Percentiles rank a stretch among this genome's conserved stretches.
phyloP scores from a whole-genome alignment of 2,113 vertebrate genomes.

The Lipophrys pholis region DNA sequence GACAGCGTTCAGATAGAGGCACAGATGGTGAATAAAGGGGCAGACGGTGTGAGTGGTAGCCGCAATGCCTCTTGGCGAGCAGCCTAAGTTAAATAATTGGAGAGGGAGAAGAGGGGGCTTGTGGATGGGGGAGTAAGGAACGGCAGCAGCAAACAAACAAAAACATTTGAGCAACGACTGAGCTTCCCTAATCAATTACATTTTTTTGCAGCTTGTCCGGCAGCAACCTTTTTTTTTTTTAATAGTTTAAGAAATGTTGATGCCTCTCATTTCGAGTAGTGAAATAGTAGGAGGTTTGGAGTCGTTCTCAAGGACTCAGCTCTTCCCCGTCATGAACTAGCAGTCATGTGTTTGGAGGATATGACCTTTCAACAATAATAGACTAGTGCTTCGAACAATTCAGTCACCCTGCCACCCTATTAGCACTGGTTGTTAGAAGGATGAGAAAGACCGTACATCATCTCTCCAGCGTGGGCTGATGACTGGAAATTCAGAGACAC shows the following conservation, averaged over 20 bases:
- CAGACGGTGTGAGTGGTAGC: slow-evolving; percentile 70
- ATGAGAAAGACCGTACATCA: slow-evolving; percentile 29
- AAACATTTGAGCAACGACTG: slow-evolving; percentile 37
- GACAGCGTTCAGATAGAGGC: slow-evolving; percentile 61
- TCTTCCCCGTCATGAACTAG: slow-evolving; percentile 37
- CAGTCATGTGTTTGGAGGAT: slow-evolving; percentile 43
- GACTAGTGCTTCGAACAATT: slow-evolving; percentile 43
- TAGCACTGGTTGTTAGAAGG: slow-evolving; percentile 28
- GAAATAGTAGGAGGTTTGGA: slow-evolving; percentile 41
- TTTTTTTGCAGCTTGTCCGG: slow-evolving; percentile 23
- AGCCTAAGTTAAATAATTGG: slow-evolving; percentile 75
- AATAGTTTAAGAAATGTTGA: slow-evolving; percentile 2
- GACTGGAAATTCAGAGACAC: slow-evolving; percentile 51
- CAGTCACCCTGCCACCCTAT: slow-evolving; percentile 42
- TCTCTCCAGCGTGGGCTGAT: slow-evolving; percentile 43
- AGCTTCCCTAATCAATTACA: slow-evolving; percentile 43
- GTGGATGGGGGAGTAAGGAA: slow-evolving; percentile 32
- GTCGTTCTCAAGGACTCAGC: slow-evolving; percentile 22
- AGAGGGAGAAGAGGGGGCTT: slow-evolving; percentile 59
- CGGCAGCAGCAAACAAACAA: slow-evolving; percentile 58
- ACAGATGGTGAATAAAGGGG: slow-evolving; percentile 75
- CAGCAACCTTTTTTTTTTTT: slow-evolving; percentile 14
- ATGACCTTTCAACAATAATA: slow-evolving; percentile 60
- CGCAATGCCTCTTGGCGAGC: slow-evolving; percentile 63
- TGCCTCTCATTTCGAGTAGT: slow-evolving; percentile 25